Base-by-base conservation (phyloP, 1,140 invertebrate genomes). In the Eriocheir sinensis region DNA sequence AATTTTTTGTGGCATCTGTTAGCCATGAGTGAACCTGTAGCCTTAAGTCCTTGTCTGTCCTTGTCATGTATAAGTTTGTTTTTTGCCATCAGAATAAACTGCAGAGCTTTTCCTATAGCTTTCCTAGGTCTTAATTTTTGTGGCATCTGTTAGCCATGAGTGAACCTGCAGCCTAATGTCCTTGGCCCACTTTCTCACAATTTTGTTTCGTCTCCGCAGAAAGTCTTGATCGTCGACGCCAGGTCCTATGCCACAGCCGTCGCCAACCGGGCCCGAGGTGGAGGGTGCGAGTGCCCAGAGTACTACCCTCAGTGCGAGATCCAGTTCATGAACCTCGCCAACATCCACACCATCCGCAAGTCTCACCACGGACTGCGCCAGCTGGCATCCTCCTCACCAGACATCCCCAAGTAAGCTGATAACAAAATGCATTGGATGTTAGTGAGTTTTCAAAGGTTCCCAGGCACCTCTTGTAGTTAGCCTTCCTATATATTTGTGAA, bases 301-400 rank as follows among this genome's bases (percentile, higher is more conserved):
- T 99, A 99, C 97, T 99, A 99, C 97, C 98, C 98, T 0, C 98
- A 97, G 96, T 98, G 98, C 96, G 99, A 99, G 97, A 99, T 99
- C 93, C 98, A 99, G 96, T 99, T 99, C 96, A 99, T 99, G 99
- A 98, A 98, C 97, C 97, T 99, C 96, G 98, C 99, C 89, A 99
- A 99, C 97, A 99, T 99, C 95, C 99, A 99, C 97, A 98, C 98
- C 90, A 98, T 99, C 96, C 97, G 99, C 48, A 98, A 98, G 96
- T 97, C 97, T 95, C 98, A 97, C 95, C 96, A 96, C 88, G 96
- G 96, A 90, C 94, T 97, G 2, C 95, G 97, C 38, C 95, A 96
- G 12, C 96, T 97, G 4, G 95, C 93, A 41, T 91, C 92, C 9
- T 95, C 93, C 21, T 81, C 95, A 9, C 93, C 95, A 9, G 95